phyloP scores from a whole-genome alignment of 2,888 invertebrate species.

The Drosophila prostipennis region DNA sequence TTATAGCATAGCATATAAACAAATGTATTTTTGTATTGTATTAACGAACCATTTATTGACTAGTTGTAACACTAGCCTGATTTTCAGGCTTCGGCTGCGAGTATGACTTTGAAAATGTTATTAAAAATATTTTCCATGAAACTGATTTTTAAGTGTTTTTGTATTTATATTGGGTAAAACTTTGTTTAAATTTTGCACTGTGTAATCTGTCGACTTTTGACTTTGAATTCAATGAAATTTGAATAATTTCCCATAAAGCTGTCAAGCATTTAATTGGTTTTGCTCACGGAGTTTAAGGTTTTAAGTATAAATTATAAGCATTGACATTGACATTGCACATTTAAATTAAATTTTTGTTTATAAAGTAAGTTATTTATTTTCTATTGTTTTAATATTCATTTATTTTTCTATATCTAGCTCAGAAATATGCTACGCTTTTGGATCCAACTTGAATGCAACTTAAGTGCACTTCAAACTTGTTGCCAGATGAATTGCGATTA shows the following conservation, averaged over 20 bases:
- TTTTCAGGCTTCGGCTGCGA: conserved; percentile 28
- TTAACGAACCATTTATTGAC: conserved; percentile 60
- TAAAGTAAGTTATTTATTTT: neutral
- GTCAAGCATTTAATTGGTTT: neutral
- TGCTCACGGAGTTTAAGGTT: neutral
- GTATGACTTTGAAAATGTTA: conserved; percentile 35
- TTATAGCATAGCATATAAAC: conserved; percentile 31
- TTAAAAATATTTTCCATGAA: conserved; percentile 17
- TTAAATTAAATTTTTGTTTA: neutral
- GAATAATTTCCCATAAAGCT: neutral
- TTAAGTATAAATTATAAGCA: too few relatives aligned
- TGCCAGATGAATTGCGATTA: conserved; percentile 27
- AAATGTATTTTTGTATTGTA: conserved; percentile 63
- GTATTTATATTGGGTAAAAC: too few relatives aligned
- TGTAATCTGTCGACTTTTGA: neutral
- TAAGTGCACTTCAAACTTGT: conserved; percentile 55
- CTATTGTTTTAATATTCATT: neutral
- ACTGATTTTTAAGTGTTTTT: neutral
- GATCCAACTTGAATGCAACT: conserved; percentile 2
- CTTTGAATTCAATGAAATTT: neutral
- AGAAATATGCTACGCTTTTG: conserved; percentile 16
- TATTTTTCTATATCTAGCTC: neutral
- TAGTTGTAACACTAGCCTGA: conserved; percentile 56
- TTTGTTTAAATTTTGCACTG: too few relatives aligned
- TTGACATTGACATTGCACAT: neutral